Evolutionary conservation across 2,113 vertebrate genomes (phyloP), one percentile per base, ranked within the genome.

Genomic region (Limanda limanda): DNA sequence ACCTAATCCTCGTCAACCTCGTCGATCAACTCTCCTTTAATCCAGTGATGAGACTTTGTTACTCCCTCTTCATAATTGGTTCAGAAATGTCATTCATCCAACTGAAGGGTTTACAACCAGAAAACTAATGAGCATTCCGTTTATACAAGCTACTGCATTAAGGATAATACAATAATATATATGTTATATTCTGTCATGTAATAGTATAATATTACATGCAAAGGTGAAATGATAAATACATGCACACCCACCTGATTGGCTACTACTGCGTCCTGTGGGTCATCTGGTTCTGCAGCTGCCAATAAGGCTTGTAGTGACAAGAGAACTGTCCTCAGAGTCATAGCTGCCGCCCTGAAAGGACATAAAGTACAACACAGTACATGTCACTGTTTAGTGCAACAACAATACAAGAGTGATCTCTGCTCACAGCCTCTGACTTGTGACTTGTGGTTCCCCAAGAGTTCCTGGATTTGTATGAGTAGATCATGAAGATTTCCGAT

Each of bases 231-330:
- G 4, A 15, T 20, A 71, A 64, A 77, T 14, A 24, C 21, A 70
- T 17, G 25, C 11, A 65, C n/a, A 79, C 89, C 23, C 6, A 97
- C 97, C 96, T 98, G 97, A 93, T 97, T 97, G 89, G 97, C 97
- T 93, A 98, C 97, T 90, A 99, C 97, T 45, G 97, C 97, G 21
- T 98, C 97, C 80, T 98, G 97, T 61, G 97, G 97, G 84, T 97
- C 97, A 79, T 99, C 98, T 82, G 98, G 98, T 83, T 99, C 98
- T 87, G 98, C 98, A 24, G 98, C 98, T 87, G 98, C 98, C 95
- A 99, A 76, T 79, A 99, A 94, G 0, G 98, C 98, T 95, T 99
- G 98, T 93, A 99, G 95, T 0, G 98, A 99, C 94, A 99, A 92
- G 84, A 99, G 96, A 86, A 99, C 98, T 5, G 98, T 99, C 89